Conservation (phyloP, 2,797 vertebrate species). For the Pipistrellus kuhlii region DNA sequence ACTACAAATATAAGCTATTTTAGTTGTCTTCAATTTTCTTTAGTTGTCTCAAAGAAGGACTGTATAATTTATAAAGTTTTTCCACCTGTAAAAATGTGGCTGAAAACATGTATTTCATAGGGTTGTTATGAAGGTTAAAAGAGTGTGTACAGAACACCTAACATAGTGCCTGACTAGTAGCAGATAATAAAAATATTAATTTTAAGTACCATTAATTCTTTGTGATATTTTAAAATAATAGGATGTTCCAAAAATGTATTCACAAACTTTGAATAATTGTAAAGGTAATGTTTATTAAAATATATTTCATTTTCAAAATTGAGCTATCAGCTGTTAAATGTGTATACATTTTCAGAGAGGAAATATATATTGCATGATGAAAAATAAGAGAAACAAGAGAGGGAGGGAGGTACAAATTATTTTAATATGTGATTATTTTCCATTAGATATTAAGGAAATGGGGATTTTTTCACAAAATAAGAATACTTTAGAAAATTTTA, state of each 20-base stretch:
- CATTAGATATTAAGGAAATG: not conserved
- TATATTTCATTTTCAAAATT: not conserved
- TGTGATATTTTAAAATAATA: not conserved
- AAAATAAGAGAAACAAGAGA: conserved; percentile 16
- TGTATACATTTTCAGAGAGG: not conserved
- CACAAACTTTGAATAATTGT: not conserved
- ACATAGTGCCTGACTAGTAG: not conserved
- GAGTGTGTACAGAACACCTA: not conserved
- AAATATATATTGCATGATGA: not conserved
- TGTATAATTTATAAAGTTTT: conserved; percentile 33
- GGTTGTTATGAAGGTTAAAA: not conserved
- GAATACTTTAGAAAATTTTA: not conserved
- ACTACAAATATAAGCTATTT: not conserved
- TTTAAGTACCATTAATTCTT: conserved; percentile 22
- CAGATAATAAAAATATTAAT: conserved; percentile 18
- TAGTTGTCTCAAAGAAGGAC: not conserved
- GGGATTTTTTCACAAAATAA: not conserved
- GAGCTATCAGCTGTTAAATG: not conserved
- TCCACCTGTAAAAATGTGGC: not conserved
- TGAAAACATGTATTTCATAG: not conserved
- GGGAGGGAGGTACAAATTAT: not conserved
- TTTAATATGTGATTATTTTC: conserved; percentile 31
- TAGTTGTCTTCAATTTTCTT: not conserved
- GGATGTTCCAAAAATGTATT: not conserved
- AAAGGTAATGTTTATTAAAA: not conserved